Percentiles rank a stretch among this genome's conserved stretches.
Evolutionary conservation across 1,140 invertebrate species (phyloP).

Genomic region (Drosophila auraria): DNA sequence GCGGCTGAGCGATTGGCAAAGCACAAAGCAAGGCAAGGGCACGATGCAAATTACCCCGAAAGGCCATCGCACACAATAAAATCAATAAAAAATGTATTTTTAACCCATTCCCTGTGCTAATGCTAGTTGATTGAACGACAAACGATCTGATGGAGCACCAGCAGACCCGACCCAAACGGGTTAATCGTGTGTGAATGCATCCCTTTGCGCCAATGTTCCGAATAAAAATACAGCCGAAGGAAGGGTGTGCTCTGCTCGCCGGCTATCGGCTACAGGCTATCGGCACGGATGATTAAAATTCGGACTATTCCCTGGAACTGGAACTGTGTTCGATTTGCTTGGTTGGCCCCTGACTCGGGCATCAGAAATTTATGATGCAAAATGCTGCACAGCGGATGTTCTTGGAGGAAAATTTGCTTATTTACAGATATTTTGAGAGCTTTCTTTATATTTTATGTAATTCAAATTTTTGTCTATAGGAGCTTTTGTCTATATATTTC

Average conservation of each 20-base stretch:
- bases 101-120: conserved; percentile 22
- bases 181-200: conserved; percentile 44
- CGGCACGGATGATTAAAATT: conserved; percentile 19
- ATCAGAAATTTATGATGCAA: not conserved
- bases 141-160: conserved; percentile 5
- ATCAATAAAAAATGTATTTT: conserved; percentile 49
- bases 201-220: conserved; percentile 18
- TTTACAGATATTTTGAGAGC: not conserved
- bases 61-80: conserved; percentile 50
- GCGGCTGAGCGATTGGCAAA: conserved; percentile 8
- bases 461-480: not conserved
- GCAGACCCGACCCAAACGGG: conserved; percentile 3
- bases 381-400: too few species aligned
- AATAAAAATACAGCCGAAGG: conserved; percentile 1
- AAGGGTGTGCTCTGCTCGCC: not conserved
- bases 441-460: conserved; percentile 4
- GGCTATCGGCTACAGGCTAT: too few species aligned
- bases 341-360: not conserved
- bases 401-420: not conserved
- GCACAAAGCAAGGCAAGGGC: conserved; percentile 41
- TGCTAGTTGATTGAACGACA: conserved; percentile 25
- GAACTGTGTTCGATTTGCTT: conserved; percentile 2
- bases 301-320: not conserved
- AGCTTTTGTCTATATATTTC: conserved; percentile 52
- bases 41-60: conserved; percentile 41